Evolutionary conservation across 2,797 vertebrate species (phyloP).

Genomic region (Parotocinclus haroldoi): DNA sequence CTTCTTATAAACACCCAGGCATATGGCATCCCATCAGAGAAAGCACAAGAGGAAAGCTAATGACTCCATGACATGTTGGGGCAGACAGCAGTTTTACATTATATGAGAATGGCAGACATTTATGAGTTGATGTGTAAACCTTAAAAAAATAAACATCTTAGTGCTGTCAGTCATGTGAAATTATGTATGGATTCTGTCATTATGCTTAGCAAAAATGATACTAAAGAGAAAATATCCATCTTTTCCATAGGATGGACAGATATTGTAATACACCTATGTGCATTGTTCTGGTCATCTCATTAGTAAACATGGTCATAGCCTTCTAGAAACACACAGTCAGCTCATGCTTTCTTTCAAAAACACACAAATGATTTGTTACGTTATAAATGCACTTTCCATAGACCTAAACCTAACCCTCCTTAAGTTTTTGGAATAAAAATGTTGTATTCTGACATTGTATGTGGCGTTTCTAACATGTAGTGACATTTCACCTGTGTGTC

Average conservation of each 20-base stretch:
- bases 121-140: neutral
- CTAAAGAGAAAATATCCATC: neutral
- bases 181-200: conserved; percentile 1
- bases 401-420: too few relatives aligned
- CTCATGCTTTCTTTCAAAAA: neutral
- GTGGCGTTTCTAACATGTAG: too few relatives aligned
- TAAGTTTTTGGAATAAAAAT: too few relatives aligned
- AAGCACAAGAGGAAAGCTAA: conserved; percentile 63
- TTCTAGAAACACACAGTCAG: neutral
- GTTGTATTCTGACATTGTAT: too few relatives aligned
- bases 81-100: conserved; percentile 5
- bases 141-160: neutral
- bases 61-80: conserved; percentile 48
- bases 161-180: neutral
- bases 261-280: neutral
- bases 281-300: neutral
- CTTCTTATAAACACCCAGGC: conserved; percentile 56
- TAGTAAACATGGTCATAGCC: conserved; percentile 5
- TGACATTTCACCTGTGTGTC: too few relatives aligned
- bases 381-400: too few relatives aligned
- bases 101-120: conserved; percentile 24
- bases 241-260: neutral
- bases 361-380: too few relatives aligned
- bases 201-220: neutral
- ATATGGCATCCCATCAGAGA: conserved; percentile 57